These are phyloP conservation scores for Trachelus stipa DNA, from an alignment of 2,888 invertebrate genomes.

Conservation along the genomic window DNA sequence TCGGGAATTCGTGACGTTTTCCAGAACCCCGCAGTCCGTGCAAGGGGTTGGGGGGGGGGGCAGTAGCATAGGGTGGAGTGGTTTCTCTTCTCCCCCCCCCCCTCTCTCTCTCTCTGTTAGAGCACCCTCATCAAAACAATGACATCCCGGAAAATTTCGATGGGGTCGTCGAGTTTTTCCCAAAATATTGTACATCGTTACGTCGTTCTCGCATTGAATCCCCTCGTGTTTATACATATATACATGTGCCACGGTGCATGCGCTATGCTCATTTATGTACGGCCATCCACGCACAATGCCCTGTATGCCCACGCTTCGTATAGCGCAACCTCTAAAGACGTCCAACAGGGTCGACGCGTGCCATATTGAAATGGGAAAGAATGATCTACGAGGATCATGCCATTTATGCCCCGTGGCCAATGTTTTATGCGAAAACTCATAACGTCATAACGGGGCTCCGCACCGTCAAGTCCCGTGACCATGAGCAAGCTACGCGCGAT, in stretches of 20 bases:
- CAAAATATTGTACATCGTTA: constrained; percentile 13
- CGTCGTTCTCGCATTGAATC: constrained; percentile 1
- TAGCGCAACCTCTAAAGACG: neutral
- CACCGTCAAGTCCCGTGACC: constrained; percentile 17
- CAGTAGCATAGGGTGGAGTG: too few relatives aligned
- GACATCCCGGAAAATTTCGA: neutral
- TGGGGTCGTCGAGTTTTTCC: neutral
- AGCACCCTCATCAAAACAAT: constrained; percentile 7
- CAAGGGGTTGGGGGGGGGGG: too few relatives aligned
- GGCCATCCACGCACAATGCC: neutral
- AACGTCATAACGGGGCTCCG: constrained; percentile 8
- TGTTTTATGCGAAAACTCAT: constrained; percentile 16
- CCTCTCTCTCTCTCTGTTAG: neutral
- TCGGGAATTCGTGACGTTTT: neutral
- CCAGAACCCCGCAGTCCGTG: too few relatives aligned
- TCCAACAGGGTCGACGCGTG: constrained; percentile 24
- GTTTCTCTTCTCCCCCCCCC: too few relatives aligned
- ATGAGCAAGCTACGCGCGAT: constrained; percentile 23
- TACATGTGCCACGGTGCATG: neutral
- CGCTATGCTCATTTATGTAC: neutral
- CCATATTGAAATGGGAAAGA: constrained; percentile 23
- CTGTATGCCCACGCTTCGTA: neutral
- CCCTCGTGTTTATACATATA: constrained; percentile 15
- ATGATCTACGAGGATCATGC: constrained; percentile 14
- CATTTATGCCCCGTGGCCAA: constrained; percentile 20